These are phyloP conservation scores for Triplophysa rosa DNA, from an alignment of 2,113 vertebrate species.

Conservation along the genomic window DNA sequence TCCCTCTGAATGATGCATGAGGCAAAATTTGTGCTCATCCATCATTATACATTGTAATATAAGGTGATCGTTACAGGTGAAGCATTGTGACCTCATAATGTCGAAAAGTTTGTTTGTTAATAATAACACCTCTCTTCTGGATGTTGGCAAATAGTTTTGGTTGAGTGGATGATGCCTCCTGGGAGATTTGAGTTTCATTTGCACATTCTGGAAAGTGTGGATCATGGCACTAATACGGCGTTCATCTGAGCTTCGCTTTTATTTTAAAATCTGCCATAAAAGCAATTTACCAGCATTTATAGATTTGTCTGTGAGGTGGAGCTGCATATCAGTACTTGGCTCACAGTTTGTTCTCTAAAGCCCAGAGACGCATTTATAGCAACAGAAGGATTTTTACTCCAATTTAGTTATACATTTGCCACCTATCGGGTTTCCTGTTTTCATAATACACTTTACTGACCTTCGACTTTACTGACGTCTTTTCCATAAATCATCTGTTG, in stretches of 20 bases:
- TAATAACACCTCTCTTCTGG: constrained; percentile 22
- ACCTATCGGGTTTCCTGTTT: not conserved
- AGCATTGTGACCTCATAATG: not conserved
- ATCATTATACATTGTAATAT: not conserved
- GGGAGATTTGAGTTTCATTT: constrained; percentile 23
- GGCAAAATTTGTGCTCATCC: too few relatives aligned
- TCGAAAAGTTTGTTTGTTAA: constrained; percentile 25
- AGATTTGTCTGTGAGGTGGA: not conserved
- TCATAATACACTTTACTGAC: not conserved
- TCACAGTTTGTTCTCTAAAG: not conserved
- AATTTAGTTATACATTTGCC: constrained; percentile 1
- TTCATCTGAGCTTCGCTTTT: not conserved
- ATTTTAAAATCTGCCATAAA: constrained; percentile 5
- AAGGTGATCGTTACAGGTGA: not conserved
- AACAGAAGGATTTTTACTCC: constrained; percentile 14
- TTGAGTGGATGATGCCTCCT: constrained; percentile 1
- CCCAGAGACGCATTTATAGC: constrained; percentile 18
- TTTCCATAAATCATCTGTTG: not conserved
- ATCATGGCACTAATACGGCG: not conserved
- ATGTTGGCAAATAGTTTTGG: constrained; percentile 34
- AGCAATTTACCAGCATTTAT: constrained; percentile 13
- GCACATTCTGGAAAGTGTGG: constrained; percentile 18
- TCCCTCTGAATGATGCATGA: too few relatives aligned
- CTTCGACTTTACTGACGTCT: not conserved
- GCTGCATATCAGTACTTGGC: not conserved